These are phyloP conservation scores for Momotus momota DNA, from an alignment of 2,797 vertebrate species.

Conservation along the genomic window DNA sequence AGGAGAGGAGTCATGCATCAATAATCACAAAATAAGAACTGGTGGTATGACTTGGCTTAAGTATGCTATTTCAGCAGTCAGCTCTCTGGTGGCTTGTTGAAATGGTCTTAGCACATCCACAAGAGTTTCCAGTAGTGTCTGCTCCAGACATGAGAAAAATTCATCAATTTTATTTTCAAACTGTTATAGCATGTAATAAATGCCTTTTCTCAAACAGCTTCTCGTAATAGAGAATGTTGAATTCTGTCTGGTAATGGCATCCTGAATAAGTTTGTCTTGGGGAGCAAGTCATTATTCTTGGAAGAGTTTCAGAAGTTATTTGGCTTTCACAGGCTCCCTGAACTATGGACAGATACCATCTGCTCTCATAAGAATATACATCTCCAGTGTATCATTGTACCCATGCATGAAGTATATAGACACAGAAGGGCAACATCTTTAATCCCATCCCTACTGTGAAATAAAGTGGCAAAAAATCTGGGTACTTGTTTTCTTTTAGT, in stretches of 20 bases:
- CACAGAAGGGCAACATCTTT: background rate
- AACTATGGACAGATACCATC: constrained; percentile 8
- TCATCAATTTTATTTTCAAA: constrained; percentile 49
- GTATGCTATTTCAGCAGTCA: background rate
- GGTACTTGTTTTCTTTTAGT: background rate
- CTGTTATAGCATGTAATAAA: background rate
- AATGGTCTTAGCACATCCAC: constrained; percentile 1
- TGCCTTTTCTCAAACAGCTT: constrained; percentile 26
- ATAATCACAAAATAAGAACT: background rate
- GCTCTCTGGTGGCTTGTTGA: background rate
- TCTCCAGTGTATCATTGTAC: background rate
- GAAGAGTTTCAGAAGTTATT: constrained; percentile 62
- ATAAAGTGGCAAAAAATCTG: background rate
- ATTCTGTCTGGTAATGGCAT: constrained; percentile 53
- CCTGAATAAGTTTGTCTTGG: constrained; percentile 49
- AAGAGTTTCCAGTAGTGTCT: constrained; percentile 36
- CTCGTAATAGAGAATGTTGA: constrained; percentile 11
- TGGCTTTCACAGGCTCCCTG: constrained; percentile 32
- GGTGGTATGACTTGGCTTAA: background rate
- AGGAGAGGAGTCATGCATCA: background rate
- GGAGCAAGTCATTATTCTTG: constrained; percentile 47
- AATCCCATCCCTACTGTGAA: background rate
- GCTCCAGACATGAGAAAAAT: background rate
- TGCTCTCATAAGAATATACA: background rate
- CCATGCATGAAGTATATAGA: background rate